These are phyloP conservation scores for Drosophila falleni DNA, from an alignment of 2,888 invertebrate genomes.

Conservation along the genomic window DNA sequence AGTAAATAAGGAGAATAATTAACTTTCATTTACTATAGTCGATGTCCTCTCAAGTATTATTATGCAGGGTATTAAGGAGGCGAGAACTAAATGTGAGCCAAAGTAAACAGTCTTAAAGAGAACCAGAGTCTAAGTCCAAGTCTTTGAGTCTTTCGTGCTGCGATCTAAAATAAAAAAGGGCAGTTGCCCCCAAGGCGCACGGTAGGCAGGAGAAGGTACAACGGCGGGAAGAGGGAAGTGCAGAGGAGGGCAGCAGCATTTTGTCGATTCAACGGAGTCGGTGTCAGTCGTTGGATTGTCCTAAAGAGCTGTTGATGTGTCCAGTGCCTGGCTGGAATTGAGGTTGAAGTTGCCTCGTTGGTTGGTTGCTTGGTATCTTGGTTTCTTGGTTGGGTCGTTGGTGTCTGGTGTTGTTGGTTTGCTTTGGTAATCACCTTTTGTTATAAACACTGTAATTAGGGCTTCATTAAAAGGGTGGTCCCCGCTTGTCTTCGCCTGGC, in stretches of 20 bases:
- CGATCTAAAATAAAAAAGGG: constrained; percentile 56
- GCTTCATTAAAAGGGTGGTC: constrained; percentile 86
- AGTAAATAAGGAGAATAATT: no score
- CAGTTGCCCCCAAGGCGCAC: constrained; percentile 65
- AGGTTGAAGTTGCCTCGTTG: constrained; percentile 3
- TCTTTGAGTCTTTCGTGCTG: constrained; percentile 44
- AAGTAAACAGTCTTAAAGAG: background rate
- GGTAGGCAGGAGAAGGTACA: constrained; percentile 18
- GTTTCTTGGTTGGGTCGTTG: constrained; percentile 40
- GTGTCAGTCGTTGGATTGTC: constrained; percentile 42
- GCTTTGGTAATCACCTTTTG: constrained; percentile 84
- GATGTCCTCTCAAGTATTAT: background rate
- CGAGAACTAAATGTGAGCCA: background rate
- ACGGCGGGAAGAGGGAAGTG: background rate
- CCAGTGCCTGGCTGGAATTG: constrained; percentile 19
- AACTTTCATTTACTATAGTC: background rate
- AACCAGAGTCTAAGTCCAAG: constrained; percentile 29
- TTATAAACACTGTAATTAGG: constrained; percentile 86
- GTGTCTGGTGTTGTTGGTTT: constrained; percentile 69
- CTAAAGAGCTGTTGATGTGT: constrained; percentile 74
- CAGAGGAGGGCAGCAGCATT: background rate
- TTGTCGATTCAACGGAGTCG: constrained; percentile 22
- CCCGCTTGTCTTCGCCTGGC: constrained; percentile 83
- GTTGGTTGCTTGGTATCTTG: constrained; percentile 1
- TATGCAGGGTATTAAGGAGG: constrained; percentile 25